A percentile compares a stretch with the other conserved stretches of the same genome.
Evolutionary conservation across 2,888 invertebrate species (phyloP).

Genomic region (Ochropacha duplaris): DNA sequence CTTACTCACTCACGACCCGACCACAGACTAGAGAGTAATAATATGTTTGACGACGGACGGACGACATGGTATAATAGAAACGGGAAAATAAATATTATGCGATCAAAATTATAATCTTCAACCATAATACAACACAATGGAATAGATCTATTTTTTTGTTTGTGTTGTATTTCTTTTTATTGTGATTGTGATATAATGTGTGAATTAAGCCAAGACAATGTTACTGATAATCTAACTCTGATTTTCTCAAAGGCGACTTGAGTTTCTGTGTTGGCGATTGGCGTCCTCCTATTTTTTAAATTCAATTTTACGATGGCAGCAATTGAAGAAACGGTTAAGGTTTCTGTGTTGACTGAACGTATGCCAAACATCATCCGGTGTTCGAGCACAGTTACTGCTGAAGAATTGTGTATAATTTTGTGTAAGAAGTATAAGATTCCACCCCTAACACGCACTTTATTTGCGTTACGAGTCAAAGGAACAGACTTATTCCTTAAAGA

Average conservation of each 20-base stretch:
- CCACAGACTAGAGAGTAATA: no score
- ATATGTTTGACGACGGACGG: no score
- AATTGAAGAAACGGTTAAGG: conserved; percentile 68
- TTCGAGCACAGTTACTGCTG: conserved; percentile 78
- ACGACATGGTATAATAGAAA: no score
- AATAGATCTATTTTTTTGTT: conserved; percentile 12
- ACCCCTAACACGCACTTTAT: conserved; percentile 89
- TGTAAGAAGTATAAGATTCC: conserved; percentile 89
- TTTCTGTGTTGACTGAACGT: conserved; percentile 70
- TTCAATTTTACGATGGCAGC: conserved; percentile 71
- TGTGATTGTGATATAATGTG: conserved; percentile 31
- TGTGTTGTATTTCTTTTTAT: conserved; percentile 10
- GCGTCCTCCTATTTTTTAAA: conserved; percentile 68
- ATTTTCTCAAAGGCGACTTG: conserved; percentile 47
- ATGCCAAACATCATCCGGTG: conserved; percentile 69
- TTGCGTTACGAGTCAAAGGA: conserved; percentile 87
- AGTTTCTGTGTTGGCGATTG: conserved; percentile 43
- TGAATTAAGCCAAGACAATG: conserved; percentile 30
- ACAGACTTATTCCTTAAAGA: conserved; percentile 88
- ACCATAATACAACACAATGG: no score
- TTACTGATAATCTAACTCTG: conserved; percentile 19
- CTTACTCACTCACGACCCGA: no score
- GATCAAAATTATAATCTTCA: no score
- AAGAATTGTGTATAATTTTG: conserved; percentile 87
- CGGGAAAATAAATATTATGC: not conserved